phyloP scores from a whole-genome alignment of 2,888 invertebrate species.

The Nomada goodeniana region DNA sequence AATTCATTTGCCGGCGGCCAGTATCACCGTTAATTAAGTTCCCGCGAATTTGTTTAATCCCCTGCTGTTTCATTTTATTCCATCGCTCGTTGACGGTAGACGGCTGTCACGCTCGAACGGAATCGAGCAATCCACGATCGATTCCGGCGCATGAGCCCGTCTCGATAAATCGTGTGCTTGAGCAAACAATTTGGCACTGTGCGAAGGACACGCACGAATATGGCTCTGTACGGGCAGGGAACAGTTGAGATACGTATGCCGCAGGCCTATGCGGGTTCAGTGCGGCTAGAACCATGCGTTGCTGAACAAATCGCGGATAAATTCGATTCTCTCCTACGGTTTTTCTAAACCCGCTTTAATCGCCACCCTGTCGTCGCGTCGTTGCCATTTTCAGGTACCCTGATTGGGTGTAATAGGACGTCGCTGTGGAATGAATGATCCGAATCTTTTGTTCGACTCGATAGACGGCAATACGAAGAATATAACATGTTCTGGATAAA shows the following conservation, averaged over 20 bases:
- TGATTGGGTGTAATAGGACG: background rate
- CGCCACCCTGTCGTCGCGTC: background rate
- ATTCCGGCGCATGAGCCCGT: conserved; percentile 8
- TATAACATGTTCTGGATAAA: no score
- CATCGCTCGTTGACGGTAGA: background rate
- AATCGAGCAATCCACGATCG: conserved; percentile 19
- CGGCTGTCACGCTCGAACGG: background rate
- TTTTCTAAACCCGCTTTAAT: background rate
- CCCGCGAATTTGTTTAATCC: conserved; percentile 1
- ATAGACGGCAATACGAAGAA: no score
- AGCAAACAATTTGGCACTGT: conserved; percentile 8
- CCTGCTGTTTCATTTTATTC: background rate
- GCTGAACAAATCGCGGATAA: conserved; percentile 40
- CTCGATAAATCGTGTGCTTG: background rate
- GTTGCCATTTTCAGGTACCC: background rate
- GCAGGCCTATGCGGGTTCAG: conserved; percentile 16
- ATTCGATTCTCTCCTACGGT: conserved; percentile 30
- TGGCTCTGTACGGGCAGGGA: conserved; percentile 22
- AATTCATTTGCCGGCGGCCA: background rate
- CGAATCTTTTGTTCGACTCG: no score
- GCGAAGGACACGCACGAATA: conserved; percentile 1
- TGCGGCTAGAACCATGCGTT: background rate
- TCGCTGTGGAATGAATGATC: background rate
- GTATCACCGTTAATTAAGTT: conserved; percentile 27
- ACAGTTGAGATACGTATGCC: conserved; percentile 25